Base-by-base conservation (phyloP, 2,113 vertebrate species). In the Reinhardtius hippoglossoides region DNA sequence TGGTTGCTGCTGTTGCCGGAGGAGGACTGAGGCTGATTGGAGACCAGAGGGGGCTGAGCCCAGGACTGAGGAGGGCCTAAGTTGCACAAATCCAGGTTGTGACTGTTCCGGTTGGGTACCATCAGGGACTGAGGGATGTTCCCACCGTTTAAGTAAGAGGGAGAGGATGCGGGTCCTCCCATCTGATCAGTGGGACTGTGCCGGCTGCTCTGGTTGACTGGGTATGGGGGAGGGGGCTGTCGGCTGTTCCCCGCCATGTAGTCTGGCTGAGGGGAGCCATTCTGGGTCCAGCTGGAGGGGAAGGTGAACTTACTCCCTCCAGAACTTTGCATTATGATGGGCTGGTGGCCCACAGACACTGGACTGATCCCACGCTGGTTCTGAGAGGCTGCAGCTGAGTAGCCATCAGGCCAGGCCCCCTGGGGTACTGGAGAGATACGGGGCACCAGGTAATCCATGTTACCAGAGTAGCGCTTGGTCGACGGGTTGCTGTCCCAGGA, bases 271-370 rank as follows among this genome's bases (percentile, higher is more conserved):
- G 95, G 85, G 46, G 79, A 94, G 64, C 96, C 95, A 9, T 97
- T 98, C 76, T 96, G 97, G 78, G 96, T 84, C 95, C 98, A 96
- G 81, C 93, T 94, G 2, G 96, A 76, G 1, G 97, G 92, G 85
- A 96, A 98, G 82, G 80, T 95, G 78, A 96, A 98, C 82, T 98
- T 99, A 83, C 86, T 98, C 13, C 93, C 95, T 21, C 93, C 94
- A 26, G 96, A 94, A 76, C 90, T 96, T 88, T 97, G 97, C 97
- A 98, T 98, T 89, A 98, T 98, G 87, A 99, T 98, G 27, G 97
- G 97, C 74, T 98, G 97, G 72, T 98, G 96, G 73, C 95, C 96
- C 87, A 97, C 84, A 4, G 97, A 96, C 67, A 96, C 95, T 9
- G 97, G 92, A 70, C 92, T 97, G 63, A 98, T 95, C 9, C 95